These are phyloP conservation scores for Antheraea assamensis DNA, from an alignment of 2,888 invertebrate species.

Conservation along the genomic window DNA sequence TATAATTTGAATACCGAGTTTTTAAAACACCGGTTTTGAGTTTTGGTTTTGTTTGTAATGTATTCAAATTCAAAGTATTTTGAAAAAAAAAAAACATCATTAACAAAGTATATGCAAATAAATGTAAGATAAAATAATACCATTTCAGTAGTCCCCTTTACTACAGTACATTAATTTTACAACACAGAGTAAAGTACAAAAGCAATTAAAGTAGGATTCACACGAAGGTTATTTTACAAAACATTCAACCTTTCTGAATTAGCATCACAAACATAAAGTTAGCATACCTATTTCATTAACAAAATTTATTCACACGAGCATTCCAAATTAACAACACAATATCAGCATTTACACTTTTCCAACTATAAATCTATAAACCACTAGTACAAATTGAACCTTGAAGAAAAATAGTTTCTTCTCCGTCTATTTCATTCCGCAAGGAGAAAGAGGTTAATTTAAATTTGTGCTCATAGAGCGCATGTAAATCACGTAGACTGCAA, in stretches of 20 bases:
- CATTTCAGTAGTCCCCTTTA: background rate
- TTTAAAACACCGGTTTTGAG: background rate
- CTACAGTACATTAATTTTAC: background rate
- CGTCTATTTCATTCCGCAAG: background rate
- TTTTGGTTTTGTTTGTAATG: no score
- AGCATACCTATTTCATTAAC: background rate
- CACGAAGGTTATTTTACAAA: background rate
- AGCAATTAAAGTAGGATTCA: conserved; percentile 2
- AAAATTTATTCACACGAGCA: background rate
- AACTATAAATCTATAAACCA: background rate
- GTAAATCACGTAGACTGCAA: background rate
- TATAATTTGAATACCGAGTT: background rate
- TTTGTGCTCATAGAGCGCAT: background rate
- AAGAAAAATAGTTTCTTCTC: background rate
- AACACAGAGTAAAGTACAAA: background rate
- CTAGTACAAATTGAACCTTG: background rate
- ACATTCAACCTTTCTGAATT: conserved; percentile 2
- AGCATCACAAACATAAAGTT: background rate
- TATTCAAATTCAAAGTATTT: no score
- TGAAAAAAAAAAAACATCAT: no score
- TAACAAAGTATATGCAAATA: background rate
- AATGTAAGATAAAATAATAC: background rate
- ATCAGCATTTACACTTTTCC: background rate
- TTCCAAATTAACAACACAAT: background rate
- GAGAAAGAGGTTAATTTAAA: background rate